These are phyloP conservation scores for Tachina lurida DNA, from an alignment of 2,888 invertebrate genomes.

Conservation along the genomic window DNA sequence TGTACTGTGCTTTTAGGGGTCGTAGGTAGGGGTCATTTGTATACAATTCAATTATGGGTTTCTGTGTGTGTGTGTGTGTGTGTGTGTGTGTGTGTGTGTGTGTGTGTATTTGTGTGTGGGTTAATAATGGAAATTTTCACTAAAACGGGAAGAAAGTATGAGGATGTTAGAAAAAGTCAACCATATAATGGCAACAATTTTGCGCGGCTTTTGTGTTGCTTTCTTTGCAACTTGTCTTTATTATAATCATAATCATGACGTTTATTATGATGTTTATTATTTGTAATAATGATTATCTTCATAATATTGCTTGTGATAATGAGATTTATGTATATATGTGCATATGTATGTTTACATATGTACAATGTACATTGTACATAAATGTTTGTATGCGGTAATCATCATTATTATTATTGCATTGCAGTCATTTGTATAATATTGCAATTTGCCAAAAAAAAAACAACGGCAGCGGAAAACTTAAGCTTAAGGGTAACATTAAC, in stretches of 20 bases:
- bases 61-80: constrained; percentile 42
- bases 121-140: constrained; percentile 20
- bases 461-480: constrained; percentile 27
- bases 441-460: constrained; percentile 77
- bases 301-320: constrained; percentile 40
- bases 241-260: constrained; percentile 28
- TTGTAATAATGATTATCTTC: constrained; percentile 21
- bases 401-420: constrained; percentile 75
- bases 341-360: neutral
- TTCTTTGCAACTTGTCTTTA: neutral
- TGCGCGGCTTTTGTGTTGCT: constrained; percentile 47
- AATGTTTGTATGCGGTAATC: constrained; percentile 1
- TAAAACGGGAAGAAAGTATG: neutral
- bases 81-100: constrained; percentile 43
- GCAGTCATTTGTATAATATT: constrained; percentile 82
- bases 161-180: constrained; percentile 9
- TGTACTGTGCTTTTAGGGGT: constrained; percentile 33
- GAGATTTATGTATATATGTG: constrained; percentile 15
- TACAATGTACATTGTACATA: no score
- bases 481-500: constrained; percentile 51
- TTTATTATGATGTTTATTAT: constrained; percentile 40
- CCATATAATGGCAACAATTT: constrained; percentile 38
- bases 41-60: constrained; percentile 45
- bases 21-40: constrained; percentile 57
- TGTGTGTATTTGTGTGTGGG: constrained; percentile 30